phyloP scores from a whole-genome alignment of 2,113 vertebrate genomes.

The Phaethornis superciliosus region DNA sequence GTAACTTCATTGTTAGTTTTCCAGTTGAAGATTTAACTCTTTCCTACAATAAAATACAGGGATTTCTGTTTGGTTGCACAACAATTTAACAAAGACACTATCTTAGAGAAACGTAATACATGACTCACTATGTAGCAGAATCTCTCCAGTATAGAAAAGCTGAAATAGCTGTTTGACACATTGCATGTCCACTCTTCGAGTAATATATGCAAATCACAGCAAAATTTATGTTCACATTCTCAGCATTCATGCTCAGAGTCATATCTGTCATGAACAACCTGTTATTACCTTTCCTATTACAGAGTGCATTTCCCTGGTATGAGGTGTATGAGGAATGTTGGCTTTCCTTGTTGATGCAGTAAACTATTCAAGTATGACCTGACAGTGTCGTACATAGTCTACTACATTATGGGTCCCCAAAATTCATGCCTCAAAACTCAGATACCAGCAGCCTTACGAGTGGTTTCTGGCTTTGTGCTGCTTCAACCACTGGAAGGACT shows the following conservation, averaged over 20 bases:
- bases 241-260: background rate
- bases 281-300: background rate
- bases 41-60: background rate
- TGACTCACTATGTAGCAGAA: background rate
- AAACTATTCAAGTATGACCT: background rate
- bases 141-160: background rate
- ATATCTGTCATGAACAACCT: accelerated
- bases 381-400: background rate
- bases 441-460: background rate
- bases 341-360: background rate
- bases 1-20: background rate
- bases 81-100: background rate
- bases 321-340: background rate
- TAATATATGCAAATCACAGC: background rate
- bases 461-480: background rate
- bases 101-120: background rate
- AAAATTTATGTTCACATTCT: background rate
- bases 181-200: background rate
- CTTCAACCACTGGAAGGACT: background rate
- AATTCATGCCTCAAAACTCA: background rate
- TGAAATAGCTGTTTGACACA: background rate
- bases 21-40: background rate
- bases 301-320: background rate
- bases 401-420: background rate
- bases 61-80: background rate